A percentile compares a stretch with the other conserved stretches of the same genome.
Evolutionary conservation across 1,140 invertebrate species (phyloP).

Genomic region (Cydia splendana): DNA sequence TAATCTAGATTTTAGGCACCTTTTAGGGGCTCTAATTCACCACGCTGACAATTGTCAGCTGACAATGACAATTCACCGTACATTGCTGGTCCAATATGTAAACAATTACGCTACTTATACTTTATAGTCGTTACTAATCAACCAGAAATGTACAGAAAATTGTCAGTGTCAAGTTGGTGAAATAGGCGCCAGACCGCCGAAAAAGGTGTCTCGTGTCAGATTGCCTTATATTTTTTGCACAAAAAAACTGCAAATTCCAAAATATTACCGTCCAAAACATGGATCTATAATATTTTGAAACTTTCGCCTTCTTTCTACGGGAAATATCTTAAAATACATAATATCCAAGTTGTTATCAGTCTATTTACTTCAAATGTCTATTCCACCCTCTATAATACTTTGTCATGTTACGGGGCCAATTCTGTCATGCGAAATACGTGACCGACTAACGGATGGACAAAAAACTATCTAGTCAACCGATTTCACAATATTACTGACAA

Average conservation of each 20-base stretch:
- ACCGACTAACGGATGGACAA: conserved; percentile 11
- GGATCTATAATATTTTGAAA: not conserved
- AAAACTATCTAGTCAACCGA: conserved; percentile 10
- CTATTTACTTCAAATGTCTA: conserved; percentile 26
- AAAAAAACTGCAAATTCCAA: not conserved
- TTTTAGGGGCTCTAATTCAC: not conserved
- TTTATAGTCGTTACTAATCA: too few species aligned
- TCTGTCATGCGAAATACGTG: conserved; percentile 21
- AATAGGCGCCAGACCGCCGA: not conserved
- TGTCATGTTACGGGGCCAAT: conserved; percentile 7
- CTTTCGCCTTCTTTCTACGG: not conserved
- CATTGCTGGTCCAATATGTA: too few species aligned
- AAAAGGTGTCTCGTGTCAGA: not conserved
- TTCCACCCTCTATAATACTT: conserved; percentile 21
- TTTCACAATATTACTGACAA: not conserved
- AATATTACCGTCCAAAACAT: not conserved
- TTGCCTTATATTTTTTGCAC: not conserved
- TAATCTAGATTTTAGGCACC: not conserved
- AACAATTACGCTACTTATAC: too few species aligned
- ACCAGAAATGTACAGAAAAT: too few species aligned
- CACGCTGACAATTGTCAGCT: too few species aligned
- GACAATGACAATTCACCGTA: too few species aligned
- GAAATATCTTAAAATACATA: not conserved
- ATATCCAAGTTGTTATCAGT: not conserved
- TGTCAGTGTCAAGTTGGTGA: too few species aligned